phyloP scores from a whole-genome alignment of 2,797 vertebrate species.

The Podargus strigoides region DNA sequence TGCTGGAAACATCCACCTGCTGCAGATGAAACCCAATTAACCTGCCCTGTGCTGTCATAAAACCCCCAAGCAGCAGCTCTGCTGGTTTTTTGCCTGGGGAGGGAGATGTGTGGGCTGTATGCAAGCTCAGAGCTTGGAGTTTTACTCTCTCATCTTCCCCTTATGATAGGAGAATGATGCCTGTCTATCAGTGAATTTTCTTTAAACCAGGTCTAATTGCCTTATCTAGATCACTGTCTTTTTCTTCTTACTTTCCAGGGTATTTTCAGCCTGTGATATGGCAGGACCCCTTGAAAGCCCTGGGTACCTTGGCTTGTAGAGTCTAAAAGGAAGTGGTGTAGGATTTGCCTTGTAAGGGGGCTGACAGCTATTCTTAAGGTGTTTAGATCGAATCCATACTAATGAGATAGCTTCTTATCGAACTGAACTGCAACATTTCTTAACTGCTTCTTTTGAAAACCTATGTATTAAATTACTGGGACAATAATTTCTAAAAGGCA shows the following conservation, averaged over 20 bases:
- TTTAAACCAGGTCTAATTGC: not conserved
- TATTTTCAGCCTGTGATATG: not conserved
- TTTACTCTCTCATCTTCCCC: not conserved
- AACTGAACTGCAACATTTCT: not conserved
- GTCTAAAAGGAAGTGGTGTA: not conserved
- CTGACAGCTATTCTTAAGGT: not conserved
- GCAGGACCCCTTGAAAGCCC: not conserved
- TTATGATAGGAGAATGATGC: not conserved
- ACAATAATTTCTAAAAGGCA: constrained; percentile 20
- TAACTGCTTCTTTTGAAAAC: constrained; percentile 11
- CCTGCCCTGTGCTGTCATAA: not conserved
- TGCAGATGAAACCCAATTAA: not conserved
- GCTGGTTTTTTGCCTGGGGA: not conserved
- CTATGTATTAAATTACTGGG: constrained; percentile 2
- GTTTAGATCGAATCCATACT: constrained; percentile 22
- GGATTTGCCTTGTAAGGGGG: not conserved
- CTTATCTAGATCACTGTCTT: not conserved
- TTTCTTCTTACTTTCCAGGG: not conserved
- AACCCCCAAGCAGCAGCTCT: not conserved
- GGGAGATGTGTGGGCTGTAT: not conserved
- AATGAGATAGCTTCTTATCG: constrained; percentile 18
- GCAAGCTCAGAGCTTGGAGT: not conserved
- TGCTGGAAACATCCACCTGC: not conserved
- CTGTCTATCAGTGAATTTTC: not conserved
- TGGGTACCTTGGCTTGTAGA: not conserved